These are phyloP conservation scores for Actinia tenebrosa DNA, from an alignment of 64 coral and sea anemone genomes.

Conservation along the genomic window DNA sequence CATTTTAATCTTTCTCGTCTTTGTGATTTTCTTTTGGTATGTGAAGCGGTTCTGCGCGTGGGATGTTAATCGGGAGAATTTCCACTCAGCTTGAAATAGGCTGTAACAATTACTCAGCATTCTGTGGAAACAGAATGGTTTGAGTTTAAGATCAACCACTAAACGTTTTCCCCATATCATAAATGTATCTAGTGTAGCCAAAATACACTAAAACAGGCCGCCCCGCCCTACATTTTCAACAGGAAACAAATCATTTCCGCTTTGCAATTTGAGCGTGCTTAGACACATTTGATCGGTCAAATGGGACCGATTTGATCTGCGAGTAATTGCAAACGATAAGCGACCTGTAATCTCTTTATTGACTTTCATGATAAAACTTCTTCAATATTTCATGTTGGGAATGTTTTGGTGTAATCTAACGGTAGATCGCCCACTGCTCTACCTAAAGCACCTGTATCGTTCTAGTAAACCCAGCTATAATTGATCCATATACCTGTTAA, in stretches of 20 bases:
- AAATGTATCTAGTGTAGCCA: not conserved
- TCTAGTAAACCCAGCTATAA: conserved; percentile 7
- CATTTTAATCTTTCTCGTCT: not conserved
- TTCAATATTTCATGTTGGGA: not conserved
- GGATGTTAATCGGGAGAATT: not conserved
- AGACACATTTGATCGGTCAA: not conserved
- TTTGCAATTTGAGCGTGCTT: not conserved
- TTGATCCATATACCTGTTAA: conserved; percentile 48
- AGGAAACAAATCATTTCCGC: not conserved
- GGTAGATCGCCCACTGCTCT: not conserved
- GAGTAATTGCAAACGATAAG: not conserved
- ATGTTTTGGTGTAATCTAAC: not conserved
- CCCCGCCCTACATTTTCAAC: not conserved
- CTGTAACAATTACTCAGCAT: not conserved
- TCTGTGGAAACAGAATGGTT: not conserved
- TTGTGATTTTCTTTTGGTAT: not conserved
- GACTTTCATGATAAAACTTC: not conserved
- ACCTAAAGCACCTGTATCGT: not conserved
- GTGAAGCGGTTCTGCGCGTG: not conserved
- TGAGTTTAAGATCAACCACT: not conserved
- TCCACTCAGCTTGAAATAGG: not conserved
- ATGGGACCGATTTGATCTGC: not conserved
- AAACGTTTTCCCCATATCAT: not conserved
- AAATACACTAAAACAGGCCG: not conserved
- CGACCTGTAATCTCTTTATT: not conserved